These are phyloP conservation scores for Koerneria pararmatus DNA, from an alignment of 2,888 invertebrate species.

Conservation along the genomic window DNA sequence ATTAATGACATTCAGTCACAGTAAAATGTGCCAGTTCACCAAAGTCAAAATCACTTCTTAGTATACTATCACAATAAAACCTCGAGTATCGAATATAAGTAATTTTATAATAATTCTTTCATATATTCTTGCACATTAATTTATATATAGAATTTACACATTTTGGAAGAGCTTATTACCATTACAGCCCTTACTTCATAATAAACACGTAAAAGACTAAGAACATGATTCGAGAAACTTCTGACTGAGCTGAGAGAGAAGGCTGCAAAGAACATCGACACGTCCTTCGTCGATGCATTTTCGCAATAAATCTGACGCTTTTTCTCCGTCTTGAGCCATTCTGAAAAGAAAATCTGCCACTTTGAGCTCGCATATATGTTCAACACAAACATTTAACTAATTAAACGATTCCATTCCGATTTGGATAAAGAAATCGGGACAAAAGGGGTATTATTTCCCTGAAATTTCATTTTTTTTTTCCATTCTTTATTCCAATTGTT, in stretches of 20 bases:
- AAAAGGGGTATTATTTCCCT: no score
- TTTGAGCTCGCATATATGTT: neutral
- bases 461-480: no score
- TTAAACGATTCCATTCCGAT: neutral
- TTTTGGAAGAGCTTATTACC: no score
- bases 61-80: no score
- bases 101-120: neutral
- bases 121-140: neutral
- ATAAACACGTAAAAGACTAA: neutral
- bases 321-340: constrained; percentile 9
- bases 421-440: neutral
- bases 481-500: no score
- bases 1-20: neutral
- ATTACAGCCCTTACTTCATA: no score
- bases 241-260: constrained; percentile 46
- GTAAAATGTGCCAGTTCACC: no score
- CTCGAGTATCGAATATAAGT: no score
- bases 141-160: neutral
- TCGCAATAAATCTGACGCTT: constrained; percentile 29
- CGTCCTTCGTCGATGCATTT: constrained; percentile 44
- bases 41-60: no score
- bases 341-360: no score
- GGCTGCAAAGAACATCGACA: constrained; percentile 48
- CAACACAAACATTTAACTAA: neutral
- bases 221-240: neutral